Percentiles rank a stretch among this genome's conserved stretches.
phyloP scores from a whole-genome alignment of 2,888 invertebrate species.

The Macaria notata region DNA sequence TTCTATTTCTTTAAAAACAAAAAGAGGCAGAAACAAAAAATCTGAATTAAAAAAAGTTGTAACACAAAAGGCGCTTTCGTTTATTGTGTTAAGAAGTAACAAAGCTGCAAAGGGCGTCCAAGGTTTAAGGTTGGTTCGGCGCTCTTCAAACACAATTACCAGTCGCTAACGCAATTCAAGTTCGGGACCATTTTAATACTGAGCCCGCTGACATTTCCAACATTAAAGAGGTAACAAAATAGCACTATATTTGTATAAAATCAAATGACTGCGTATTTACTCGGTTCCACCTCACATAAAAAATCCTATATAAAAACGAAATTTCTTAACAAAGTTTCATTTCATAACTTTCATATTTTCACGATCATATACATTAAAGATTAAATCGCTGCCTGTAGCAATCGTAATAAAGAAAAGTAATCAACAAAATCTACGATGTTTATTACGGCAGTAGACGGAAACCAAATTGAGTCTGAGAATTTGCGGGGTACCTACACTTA shows the following conservation, averaged over 20 bases:
- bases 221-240: slow-evolving; percentile 20
- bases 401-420: slow-evolving; percentile 6
- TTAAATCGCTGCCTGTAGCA: too few relatives aligned
- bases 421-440: slow-evolving; percentile 13
- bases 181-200: slow-evolving; percentile 23
- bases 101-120: slow-evolving; percentile 27
- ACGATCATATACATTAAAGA: too few relatives aligned
- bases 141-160: slow-evolving; percentile 34
- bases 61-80: slow-evolving; percentile 18
- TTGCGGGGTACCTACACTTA: slow-evolving; percentile 1
- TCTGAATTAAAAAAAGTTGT: slow-evolving; percentile 2
- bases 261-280: too few relatives aligned
- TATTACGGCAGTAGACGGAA: slow-evolving; percentile 2
- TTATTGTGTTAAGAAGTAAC: slow-evolving; percentile 25
- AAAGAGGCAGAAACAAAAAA: slow-evolving; percentile 1
- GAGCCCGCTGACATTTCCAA: slow-evolving; percentile 22
- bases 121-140: slow-evolving; percentile 26
- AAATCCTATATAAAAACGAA: too few relatives aligned
- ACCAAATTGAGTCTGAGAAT: neutral
- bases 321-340: too few relatives aligned
- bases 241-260: neutral
- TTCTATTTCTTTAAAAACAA: neutral
- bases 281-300: too few relatives aligned
- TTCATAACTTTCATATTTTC: too few relatives aligned
- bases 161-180: slow-evolving; percentile 28